Evolutionary conservation across 2,113 vertebrate genomes (phyloP).

Genomic region (Thinocorus orbignyianus): DNA sequence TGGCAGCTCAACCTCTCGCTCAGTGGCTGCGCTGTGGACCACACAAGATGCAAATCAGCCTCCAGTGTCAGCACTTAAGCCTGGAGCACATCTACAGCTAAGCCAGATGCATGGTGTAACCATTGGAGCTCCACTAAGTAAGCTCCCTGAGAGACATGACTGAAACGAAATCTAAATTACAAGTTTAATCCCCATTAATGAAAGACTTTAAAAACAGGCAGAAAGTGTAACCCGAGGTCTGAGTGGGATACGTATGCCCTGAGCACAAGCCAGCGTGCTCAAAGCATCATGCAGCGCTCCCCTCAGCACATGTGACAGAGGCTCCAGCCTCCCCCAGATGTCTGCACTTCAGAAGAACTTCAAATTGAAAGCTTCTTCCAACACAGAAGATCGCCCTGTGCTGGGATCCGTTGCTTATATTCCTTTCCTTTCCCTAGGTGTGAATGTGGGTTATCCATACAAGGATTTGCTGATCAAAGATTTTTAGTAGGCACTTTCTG

Average conservation of each 20-base stretch:
- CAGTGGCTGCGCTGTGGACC: background rate
- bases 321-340: background rate
- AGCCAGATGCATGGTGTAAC: rapidly evolving
- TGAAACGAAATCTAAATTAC: background rate
- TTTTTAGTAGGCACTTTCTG: background rate
- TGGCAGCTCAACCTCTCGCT: background rate
- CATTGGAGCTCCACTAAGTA: background rate
- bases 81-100: background rate
- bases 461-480: background rate
- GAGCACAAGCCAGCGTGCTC: background rate
- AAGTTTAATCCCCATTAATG: background rate
- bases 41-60: background rate
- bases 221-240: background rate
- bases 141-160: background rate
- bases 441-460: background rate
- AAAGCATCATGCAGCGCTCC: rapidly evolving
- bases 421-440: background rate
- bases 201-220: background rate
- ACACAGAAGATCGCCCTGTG: background rate
- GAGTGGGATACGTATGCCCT: background rate
- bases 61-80: background rate
- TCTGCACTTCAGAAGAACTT: background rate
- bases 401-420: background rate
- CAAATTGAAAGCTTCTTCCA: background rate
- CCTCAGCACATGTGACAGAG: background rate